phyloP scores from a whole-genome alignment of 2,888 invertebrate species.

The Hesperia comma region DNA sequence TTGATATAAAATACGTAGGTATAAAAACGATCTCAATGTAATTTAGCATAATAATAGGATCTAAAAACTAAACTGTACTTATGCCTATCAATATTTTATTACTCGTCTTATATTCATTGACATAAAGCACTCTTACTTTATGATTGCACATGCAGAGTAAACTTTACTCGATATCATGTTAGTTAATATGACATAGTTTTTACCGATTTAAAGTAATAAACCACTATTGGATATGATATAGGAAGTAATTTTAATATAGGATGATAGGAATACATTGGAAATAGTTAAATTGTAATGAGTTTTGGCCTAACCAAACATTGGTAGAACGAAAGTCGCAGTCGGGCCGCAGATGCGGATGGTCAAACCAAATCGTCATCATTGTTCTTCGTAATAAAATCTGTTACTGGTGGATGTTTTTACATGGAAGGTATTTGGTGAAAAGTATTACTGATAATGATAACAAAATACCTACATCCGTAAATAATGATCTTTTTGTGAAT shows the following conservation, averaged over 20 bases:
- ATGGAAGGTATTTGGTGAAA: too few species aligned
- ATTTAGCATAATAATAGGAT: background rate
- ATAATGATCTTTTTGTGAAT: too few species aligned
- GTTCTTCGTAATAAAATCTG: too few species aligned
- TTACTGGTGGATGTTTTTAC: too few species aligned
- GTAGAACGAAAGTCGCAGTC: too few species aligned
- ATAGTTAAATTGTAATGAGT: background rate
- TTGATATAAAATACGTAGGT: too few species aligned
- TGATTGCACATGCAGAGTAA: background rate
- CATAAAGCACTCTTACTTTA: constrained; percentile 1
- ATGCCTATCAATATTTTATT: constrained; percentile 2
- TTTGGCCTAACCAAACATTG: too few species aligned
- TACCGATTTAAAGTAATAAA: background rate
- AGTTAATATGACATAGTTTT: background rate
- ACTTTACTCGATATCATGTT: background rate
- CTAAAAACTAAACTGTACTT: background rate
- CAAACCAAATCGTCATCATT: too few species aligned
- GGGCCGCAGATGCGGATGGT: too few species aligned
- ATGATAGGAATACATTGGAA: background rate
- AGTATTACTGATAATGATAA: too few species aligned
- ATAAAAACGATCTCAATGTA: background rate
- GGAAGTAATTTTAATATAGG: constrained; percentile 1
- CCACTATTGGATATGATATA: background rate
- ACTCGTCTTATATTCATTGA: background rate
- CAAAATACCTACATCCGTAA: too few species aligned